Percentiles rank a stretch among this genome's conserved stretches.
Evolutionary conservation across 2,888 invertebrate genomes (phyloP).

Genomic region (Erynnis tages): DNA sequence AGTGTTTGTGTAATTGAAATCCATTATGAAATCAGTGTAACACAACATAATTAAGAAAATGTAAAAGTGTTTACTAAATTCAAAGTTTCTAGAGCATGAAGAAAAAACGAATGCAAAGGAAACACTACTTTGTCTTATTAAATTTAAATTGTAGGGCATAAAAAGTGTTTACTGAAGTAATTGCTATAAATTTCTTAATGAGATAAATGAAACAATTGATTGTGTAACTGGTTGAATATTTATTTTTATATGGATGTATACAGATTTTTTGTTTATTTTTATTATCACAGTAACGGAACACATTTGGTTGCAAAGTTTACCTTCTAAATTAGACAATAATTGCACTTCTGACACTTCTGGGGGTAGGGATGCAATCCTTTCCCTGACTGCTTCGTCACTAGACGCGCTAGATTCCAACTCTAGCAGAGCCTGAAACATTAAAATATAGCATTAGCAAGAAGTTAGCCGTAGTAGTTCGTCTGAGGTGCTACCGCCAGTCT

Average conservation of each 20-base stretch:
- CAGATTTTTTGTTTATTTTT: conserved; percentile 16
- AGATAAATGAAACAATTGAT: conserved; percentile 31
- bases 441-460: background rate
- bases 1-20: background rate
- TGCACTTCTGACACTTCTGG: conserved; percentile 96
- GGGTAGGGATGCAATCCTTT: conserved; percentile 95
- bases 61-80: conserved; percentile 1
- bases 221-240: conserved; percentile 27
- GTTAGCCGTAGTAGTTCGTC: too few species aligned
- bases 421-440: conserved; percentile 80
- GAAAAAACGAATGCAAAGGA: background rate
- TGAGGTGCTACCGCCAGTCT: too few species aligned
- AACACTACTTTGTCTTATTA: background rate
- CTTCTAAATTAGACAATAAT: conserved; percentile 92
- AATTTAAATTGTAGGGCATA: conserved; percentile 2
- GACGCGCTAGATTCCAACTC: conserved; percentile 97
- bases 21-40: conserved; percentile 1
- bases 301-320: conserved; percentile 61
- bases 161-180: background rate
- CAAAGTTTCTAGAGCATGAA: conserved; percentile 14
- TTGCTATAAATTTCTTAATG: conserved; percentile 29
- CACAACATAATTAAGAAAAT: background rate
- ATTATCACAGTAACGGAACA: conserved; percentile 16
- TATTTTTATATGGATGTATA: conserved; percentile 27
- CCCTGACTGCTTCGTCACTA: conserved; percentile 95